Conservation (phyloP, 1,140 invertebrate species). For the Plodia interpunctella region DNA sequence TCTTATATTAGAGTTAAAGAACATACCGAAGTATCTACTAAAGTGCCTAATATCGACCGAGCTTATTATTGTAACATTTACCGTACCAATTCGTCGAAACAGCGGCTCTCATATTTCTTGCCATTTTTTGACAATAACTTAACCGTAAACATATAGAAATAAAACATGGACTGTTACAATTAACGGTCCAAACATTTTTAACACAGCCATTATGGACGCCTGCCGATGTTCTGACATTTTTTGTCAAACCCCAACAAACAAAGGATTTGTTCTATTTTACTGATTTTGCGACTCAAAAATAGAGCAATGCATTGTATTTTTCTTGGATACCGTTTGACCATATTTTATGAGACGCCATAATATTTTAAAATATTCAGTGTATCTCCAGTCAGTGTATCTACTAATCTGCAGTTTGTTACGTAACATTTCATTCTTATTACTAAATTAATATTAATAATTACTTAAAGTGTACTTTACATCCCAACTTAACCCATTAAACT, state of each 20-base stretch:
- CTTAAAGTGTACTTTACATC: no score
- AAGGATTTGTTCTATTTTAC: conserved; percentile 50
- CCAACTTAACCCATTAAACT: no score
- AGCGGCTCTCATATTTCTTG: neutral
- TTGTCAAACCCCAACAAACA: conserved; percentile 21
- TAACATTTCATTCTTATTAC: no score
- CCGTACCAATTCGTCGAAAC: neutral
- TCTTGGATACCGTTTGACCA: neutral
- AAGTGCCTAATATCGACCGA: neutral
- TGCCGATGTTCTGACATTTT: neutral
- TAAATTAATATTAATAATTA: no score
- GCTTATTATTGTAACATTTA: neutral
- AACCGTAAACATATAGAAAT: conserved; percentile 19
- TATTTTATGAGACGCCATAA: neutral
- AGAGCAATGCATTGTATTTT: conserved; percentile 27
- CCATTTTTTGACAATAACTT: conserved; percentile 8
- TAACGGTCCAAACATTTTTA: conserved; percentile 41
- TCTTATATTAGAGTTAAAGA: no score
- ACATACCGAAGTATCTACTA: no score
- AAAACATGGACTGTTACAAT: conserved; percentile 48
- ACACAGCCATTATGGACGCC: conserved; percentile 16
- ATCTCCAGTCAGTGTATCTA: no score
- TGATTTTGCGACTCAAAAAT: conserved; percentile 34
- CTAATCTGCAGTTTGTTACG: no score
- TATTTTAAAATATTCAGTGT: no score